Conservation (phyloP, 2,888 invertebrate species). For the Metalampra italica region DNA sequence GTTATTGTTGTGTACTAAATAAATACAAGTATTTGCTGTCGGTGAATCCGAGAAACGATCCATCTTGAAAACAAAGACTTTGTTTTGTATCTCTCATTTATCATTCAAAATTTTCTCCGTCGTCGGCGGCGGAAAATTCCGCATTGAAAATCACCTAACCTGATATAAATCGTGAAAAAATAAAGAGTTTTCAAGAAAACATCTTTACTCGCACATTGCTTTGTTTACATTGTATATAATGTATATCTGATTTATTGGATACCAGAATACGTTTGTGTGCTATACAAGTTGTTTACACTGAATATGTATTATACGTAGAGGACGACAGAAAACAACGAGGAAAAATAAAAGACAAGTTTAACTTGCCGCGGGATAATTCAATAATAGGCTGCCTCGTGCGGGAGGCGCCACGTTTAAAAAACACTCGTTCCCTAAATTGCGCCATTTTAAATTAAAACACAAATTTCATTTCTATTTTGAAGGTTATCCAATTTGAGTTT, state of each 20-base stretch:
- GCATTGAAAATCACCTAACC: no score
- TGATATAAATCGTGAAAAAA: no score
- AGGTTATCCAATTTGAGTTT: neutral
- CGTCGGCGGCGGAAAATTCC: no score
- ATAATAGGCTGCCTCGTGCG: slow-evolving; percentile 12
- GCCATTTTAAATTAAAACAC: slow-evolving; percentile 7
- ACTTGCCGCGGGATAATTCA: slow-evolving; percentile 17
- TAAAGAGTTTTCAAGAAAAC: no score
- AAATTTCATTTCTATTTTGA: slow-evolving; percentile 6
- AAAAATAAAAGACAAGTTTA: slow-evolving; percentile 9
- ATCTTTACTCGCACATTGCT: no score
- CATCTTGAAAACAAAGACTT: no score
- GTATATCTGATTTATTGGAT: neutral
- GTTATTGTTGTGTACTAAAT: no score
- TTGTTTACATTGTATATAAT: no score
- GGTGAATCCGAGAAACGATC: no score
- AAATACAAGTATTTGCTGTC: no score
- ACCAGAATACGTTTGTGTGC: neutral
- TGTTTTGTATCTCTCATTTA: no score
- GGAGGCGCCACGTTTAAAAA: slow-evolving; percentile 8
- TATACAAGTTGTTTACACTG: neutral
- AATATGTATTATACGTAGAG: neutral
- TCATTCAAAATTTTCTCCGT: no score
- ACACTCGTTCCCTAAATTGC: slow-evolving; percentile 9
- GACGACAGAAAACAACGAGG: neutral